Percentiles rank a stretch among this genome's conserved stretches.
phyloP scores from a whole-genome alignment of 2,113 vertebrate species.

The Neoarius graeffei region DNA sequence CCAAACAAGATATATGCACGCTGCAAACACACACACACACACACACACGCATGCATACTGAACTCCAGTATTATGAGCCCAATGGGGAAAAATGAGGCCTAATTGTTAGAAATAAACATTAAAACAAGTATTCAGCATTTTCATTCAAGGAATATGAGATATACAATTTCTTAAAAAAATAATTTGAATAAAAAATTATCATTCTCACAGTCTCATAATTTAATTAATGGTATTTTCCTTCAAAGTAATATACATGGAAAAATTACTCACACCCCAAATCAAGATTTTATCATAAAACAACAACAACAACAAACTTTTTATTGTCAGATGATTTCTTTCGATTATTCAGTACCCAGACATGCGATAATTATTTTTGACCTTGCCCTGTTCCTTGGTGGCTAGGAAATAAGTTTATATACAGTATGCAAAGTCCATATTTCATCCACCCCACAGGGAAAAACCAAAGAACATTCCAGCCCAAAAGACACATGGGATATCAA shows the following conservation, averaged over 20 bases:
- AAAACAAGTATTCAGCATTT: background rate
- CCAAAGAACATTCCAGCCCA: background rate
- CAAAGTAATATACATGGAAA: background rate
- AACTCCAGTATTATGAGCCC: too few relatives aligned
- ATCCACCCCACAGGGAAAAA: background rate
- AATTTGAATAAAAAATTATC: background rate
- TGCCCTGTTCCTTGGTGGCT: too few relatives aligned
- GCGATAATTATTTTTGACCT: background rate
- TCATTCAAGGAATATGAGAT: background rate
- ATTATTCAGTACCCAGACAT: background rate
- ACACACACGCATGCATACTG: too few relatives aligned
- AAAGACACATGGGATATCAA: background rate
- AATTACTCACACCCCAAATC: background rate
- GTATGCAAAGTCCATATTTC: too few relatives aligned
- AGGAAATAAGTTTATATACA: too few relatives aligned
- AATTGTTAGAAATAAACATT: background rate
- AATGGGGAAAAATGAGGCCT: background rate
- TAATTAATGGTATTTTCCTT: background rate
- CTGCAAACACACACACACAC: too few relatives aligned
- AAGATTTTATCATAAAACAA: background rate
- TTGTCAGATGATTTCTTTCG: background rate
- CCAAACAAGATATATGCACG: too few relatives aligned
- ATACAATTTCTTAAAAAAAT: background rate
- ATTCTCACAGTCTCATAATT: background rate
- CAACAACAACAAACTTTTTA: background rate